Conservation (phyloP, 1,140 invertebrate genomes). For the Latrodectus geometricus region DNA sequence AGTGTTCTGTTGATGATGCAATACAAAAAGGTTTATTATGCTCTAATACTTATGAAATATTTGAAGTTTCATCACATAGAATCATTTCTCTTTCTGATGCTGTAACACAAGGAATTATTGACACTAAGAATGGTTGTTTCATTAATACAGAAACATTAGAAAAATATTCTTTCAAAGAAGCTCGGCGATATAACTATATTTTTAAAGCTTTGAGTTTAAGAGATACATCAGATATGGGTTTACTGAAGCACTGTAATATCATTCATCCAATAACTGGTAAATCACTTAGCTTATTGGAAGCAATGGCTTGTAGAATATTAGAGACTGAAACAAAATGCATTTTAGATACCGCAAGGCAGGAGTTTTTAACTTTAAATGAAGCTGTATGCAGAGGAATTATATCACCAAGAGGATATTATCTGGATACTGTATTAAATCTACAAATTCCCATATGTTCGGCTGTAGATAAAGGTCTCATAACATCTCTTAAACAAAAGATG, state of each 20-base stretch:
- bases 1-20: slow-evolving; percentile 83
- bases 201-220: slow-evolving; percentile 90
- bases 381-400: slow-evolving; percentile 84
- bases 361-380: slow-evolving; percentile 85
- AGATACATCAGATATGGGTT: slow-evolving; percentile 83
- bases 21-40: slow-evolving; percentile 82
- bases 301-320: slow-evolving; percentile 84
- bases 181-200: slow-evolving; percentile 81
- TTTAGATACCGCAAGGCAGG: slow-evolving; percentile 78
- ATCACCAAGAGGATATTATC: slow-evolving; percentile 78
- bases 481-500: slow-evolving; percentile 86
- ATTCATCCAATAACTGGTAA: slow-evolving; percentile 84
- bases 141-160: slow-evolving; percentile 80
- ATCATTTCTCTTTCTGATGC: slow-evolving; percentile 86
- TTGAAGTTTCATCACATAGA: slow-evolving; percentile 80
- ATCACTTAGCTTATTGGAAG: slow-evolving; percentile 83
- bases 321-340: slow-evolving; percentile 90
- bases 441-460: slow-evolving; percentile 81
- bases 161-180: slow-evolving; percentile 82
- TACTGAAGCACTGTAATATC: slow-evolving; percentile 81
- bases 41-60: slow-evolving; percentile 81
- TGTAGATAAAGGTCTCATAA: slow-evolving; percentile 85
- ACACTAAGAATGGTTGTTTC: slow-evolving; percentile 83
- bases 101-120: slow-evolving; percentile 80
- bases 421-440: slow-evolving; percentile 79